A percentile compares a stretch with the other conserved stretches of the same genome.
phyloP scores from a whole-genome alignment of 2,797 vertebrate genomes.

The Karalla daura region DNA sequence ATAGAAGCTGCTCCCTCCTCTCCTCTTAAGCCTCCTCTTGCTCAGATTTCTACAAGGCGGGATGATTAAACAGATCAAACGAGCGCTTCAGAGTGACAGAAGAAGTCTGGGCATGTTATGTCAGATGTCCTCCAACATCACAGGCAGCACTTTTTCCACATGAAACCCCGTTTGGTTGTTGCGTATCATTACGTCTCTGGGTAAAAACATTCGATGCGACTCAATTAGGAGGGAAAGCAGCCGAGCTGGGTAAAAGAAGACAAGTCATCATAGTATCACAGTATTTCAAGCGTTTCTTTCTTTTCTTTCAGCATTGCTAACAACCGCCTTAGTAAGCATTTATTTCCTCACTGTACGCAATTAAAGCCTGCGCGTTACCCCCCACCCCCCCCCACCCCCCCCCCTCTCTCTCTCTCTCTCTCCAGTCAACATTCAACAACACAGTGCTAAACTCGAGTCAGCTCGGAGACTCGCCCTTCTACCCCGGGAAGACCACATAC shows the following conservation, averaged over 20 bases:
- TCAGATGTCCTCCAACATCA: not conserved
- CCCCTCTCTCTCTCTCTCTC: too few species aligned
- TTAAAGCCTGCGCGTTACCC: not conserved
- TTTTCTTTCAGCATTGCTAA: too few species aligned
- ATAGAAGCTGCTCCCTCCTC: too few species aligned
- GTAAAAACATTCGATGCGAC: not conserved
- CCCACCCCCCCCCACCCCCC: too few species aligned
- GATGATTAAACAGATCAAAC: not conserved
- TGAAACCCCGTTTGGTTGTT: not conserved
- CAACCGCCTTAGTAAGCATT: too few species aligned
- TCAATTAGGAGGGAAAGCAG: not conserved
- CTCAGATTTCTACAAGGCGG: not conserved
- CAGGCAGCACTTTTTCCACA: not conserved
- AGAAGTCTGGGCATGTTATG: not conserved
- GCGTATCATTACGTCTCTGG: not conserved
- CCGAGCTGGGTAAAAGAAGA: not conserved
- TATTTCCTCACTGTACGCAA: not conserved
- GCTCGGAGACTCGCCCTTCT: conserved; percentile 96
- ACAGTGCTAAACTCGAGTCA: conserved; percentile 91
- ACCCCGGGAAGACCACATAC: conserved; percentile 96
- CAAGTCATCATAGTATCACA: too few species aligned
- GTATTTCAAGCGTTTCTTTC: too few species aligned
- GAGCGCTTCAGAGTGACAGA: not conserved
- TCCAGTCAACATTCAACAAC: conserved; percentile 90
- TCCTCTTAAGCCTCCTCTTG: not conserved